Evolutionary conservation across 2,113 vertebrate species (phyloP).

Genomic region (Limnothrissa miodon): DNA sequence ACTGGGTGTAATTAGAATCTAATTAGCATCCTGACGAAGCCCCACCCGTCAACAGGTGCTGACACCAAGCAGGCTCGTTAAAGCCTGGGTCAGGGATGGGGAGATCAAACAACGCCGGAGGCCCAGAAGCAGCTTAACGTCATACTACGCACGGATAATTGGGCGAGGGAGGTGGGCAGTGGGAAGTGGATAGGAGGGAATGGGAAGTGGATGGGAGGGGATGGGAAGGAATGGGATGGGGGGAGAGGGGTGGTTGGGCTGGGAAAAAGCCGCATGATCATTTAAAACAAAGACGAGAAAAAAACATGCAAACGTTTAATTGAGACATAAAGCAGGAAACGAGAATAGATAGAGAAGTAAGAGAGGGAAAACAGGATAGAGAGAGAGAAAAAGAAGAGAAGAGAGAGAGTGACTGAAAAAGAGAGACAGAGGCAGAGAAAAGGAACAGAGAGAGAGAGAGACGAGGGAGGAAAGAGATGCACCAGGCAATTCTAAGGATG

Average conservation of each 20-base stretch:
- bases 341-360: constrained; percentile 34
- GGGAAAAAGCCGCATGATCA: neutral
- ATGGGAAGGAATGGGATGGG: neutral
- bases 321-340: constrained; percentile 41
- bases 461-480: neutral
- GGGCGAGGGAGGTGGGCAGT: constrained; percentile 46
- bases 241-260: neutral
- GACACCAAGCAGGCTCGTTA: constrained; percentile 50
- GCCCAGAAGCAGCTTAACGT: constrained; percentile 67
- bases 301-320: constrained; percentile 53
- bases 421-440: neutral
- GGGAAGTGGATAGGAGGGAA: constrained; percentile 43
- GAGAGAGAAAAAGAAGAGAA: neutral
- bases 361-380: neutral
- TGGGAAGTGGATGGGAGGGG: constrained; percentile 42
- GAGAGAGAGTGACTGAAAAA: neutral
- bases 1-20: constrained; percentile 68
- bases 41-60: constrained; percentile 52
- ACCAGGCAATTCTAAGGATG: constrained; percentile 34
- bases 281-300: constrained; percentile 11
- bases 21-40: constrained; percentile 52
- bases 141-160: constrained; percentile 61
- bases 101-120: constrained; percentile 64
- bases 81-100: constrained; percentile 43
- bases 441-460: constrained; percentile 28